phyloP scores from a whole-genome alignment of 2,888 invertebrate genomes.

The Drosophila emarginata region DNA sequence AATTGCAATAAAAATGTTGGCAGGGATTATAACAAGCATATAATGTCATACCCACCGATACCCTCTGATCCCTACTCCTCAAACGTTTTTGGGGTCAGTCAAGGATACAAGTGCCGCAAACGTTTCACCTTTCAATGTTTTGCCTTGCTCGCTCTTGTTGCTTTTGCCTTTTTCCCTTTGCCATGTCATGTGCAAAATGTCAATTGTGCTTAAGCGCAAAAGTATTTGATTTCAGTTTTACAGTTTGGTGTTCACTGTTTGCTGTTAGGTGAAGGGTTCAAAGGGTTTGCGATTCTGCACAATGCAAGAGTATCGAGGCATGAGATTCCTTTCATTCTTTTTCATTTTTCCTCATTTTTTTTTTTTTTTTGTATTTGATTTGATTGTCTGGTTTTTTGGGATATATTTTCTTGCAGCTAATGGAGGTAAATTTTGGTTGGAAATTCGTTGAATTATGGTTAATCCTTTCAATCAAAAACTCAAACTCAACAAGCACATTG shows the following conservation, averaged over 20 bases:
- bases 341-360: background rate
- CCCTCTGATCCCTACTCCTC: background rate
- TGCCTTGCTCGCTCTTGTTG: slow-evolving; percentile 31
- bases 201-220: slow-evolving; percentile 71
- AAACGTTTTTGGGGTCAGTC: slow-evolving; percentile 47
- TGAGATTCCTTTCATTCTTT: slow-evolving; percentile 22
- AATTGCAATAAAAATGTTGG: slow-evolving; percentile 79
- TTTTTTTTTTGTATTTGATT: background rate
- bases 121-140: slow-evolving; percentile 63
- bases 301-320: slow-evolving; percentile 34
- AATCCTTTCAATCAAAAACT: background rate
- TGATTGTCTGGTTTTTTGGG: background rate
- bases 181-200: slow-evolving; percentile 73
- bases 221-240: slow-evolving; percentile 72
- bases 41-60: slow-evolving; percentile 49
- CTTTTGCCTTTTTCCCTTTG: slow-evolving; percentile 46
- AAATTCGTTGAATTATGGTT: background rate
- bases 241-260: slow-evolving; percentile 43
- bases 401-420: background rate
- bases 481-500: background rate
- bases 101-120: slow-evolving; percentile 58
- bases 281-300: background rate
- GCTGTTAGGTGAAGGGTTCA: slow-evolving; percentile 8
- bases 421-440: background rate
- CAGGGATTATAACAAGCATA: slow-evolving; percentile 78